Evolutionary conservation across 1,140 invertebrate genomes (phyloP).

Genomic region (Drosophila parvula): DNA sequence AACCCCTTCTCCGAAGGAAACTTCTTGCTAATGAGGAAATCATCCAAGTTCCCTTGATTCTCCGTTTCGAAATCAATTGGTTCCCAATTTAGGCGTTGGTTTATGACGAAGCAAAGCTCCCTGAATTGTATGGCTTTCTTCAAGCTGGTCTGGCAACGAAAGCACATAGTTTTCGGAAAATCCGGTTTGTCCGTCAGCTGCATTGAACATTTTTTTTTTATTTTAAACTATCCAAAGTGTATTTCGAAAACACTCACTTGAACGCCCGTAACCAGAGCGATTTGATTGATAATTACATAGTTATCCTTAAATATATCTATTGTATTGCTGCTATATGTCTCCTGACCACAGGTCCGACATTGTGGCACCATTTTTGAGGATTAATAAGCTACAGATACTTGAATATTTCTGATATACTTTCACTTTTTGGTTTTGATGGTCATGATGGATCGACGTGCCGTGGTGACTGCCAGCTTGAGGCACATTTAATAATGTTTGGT

Average conservation of each 20-base stretch:
- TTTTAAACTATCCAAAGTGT: neutral
- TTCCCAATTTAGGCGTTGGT: conserved; percentile 2
- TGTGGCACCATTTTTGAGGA: conserved; percentile 20
- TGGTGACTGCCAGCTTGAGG: conserved; percentile 1
- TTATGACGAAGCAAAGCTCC: conserved; percentile 34
- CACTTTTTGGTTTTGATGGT: neutral
- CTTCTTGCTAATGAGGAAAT: neutral
- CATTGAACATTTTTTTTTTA: neutral
- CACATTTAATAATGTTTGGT: too few species aligned
- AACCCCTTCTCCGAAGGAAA: neutral
- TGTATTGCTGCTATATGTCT: neutral
- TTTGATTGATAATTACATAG: conserved; percentile 21
- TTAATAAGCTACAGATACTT: neutral
- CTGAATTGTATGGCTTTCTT: conserved; percentile 38
- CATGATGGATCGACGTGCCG: neutral
- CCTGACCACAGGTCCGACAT: conserved; percentile 41
- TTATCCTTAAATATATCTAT: conserved; percentile 22
- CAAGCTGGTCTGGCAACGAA: conserved; percentile 29
- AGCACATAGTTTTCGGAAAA: conserved; percentile 35
- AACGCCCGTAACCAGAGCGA: conserved; percentile 37
- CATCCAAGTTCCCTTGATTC: neutral
- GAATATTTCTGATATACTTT: conserved; percentile 1
- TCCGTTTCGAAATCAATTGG: neutral
- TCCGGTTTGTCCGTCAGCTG: conserved; percentile 26
- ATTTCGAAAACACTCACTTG: conserved; percentile 25